Evolutionary conservation across 2,888 invertebrate species (phyloP).

Genomic region (Agriopis aurantiaria): DNA sequence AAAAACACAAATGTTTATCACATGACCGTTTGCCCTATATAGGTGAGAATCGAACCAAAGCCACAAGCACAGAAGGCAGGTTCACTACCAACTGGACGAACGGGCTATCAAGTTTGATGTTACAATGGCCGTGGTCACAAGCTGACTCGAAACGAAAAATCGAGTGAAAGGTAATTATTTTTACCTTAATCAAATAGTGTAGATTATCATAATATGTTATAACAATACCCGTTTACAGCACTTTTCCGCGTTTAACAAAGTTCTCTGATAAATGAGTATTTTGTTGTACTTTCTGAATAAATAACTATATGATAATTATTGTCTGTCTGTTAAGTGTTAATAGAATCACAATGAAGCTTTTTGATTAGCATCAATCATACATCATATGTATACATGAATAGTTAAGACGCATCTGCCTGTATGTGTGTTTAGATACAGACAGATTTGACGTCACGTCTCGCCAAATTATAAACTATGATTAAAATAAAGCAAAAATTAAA

Average conservation of each 20-base stretch:
- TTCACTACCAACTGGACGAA: too few species aligned
- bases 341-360: constrained; percentile 16
- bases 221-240: constrained; percentile 21
- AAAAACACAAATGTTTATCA: too few species aligned
- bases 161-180: too few species aligned
- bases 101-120: too few species aligned
- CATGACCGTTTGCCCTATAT: too few species aligned
- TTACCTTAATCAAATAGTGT: neutral
- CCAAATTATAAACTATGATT: too few species aligned
- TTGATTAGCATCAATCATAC: constrained; percentile 14
- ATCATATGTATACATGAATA: neutral
- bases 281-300: constrained; percentile 19
- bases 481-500: too few species aligned
- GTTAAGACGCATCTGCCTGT: neutral
- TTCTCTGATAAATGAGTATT: constrained; percentile 24
- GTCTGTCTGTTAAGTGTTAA: constrained; percentile 22
- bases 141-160: too few species aligned
- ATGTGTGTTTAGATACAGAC: neutral
- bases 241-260: constrained; percentile 22
- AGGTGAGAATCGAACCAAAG: too few species aligned
- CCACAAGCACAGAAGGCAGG: too few species aligned
- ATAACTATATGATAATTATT: constrained; percentile 13
- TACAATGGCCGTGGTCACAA: too few species aligned
- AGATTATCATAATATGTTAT: constrained; percentile 5
- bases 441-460: neutral